These are phyloP conservation scores for Aricia agestis DNA, from an alignment of 1,140 invertebrate species.

Conservation along the genomic window DNA sequence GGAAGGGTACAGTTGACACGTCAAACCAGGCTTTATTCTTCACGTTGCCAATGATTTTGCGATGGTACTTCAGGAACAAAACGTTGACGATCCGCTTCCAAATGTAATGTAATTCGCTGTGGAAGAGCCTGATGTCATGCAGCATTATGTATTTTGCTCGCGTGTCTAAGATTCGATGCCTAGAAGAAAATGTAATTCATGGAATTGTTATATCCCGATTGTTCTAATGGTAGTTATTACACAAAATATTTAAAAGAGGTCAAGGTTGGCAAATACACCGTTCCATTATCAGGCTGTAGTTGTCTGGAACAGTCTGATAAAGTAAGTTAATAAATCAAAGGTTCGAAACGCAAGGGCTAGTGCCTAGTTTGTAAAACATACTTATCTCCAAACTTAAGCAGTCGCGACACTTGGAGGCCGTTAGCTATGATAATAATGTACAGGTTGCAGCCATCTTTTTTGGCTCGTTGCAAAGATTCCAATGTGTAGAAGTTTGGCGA, in stretches of 20 bases:
- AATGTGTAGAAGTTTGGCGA: slow-evolving; percentile 77
- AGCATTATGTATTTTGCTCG: slow-evolving; percentile 82
- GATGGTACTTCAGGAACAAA: slow-evolving; percentile 81
- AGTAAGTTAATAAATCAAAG: no score
- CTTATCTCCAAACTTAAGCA: slow-evolving; percentile 83
- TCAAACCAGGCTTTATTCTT: slow-evolving; percentile 78
- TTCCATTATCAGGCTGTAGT: no score
- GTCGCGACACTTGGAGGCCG: slow-evolving; percentile 79
- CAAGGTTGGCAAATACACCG: no score
- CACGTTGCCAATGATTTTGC: slow-evolving; percentile 36
- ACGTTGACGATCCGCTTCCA: slow-evolving; percentile 87
- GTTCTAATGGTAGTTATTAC: background rate
- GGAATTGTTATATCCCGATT: no score
- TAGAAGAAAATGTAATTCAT: slow-evolving; percentile 49
- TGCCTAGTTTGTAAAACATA: slow-evolving; percentile 41
- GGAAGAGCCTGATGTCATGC: slow-evolving; percentile 81
- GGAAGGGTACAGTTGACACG: slow-evolving; percentile 83
- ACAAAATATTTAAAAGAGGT: no score
- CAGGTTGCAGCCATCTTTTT: slow-evolving; percentile 80
- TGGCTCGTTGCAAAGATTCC: slow-evolving; percentile 76
- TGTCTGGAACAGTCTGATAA: no score
- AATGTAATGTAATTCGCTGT: slow-evolving; percentile 80
- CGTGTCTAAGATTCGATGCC: slow-evolving; percentile 82
- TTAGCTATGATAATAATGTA: slow-evolving; percentile 86
- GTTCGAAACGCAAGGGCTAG: no score